phyloP scores from a whole-genome alignment of 2,113 vertebrate species.

The Meles meles region DNA sequence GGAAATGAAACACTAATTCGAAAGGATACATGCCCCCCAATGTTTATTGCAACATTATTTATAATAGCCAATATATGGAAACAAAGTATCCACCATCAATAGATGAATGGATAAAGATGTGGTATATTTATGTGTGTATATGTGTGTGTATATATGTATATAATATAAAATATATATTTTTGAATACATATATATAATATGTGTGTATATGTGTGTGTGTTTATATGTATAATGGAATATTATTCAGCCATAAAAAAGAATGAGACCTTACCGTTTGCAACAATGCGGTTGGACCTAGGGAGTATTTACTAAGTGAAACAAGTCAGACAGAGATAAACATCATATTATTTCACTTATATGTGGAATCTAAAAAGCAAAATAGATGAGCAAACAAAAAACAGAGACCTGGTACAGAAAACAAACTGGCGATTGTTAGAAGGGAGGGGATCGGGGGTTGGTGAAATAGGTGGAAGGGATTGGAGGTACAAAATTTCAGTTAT shows the following conservation, averaged over 20 bases:
- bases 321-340: not conserved
- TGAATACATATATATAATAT: no score
- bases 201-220: not conserved
- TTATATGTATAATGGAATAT: not conserved
- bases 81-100: not conserved
- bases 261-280: not conserved
- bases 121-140: not conserved
- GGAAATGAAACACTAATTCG: not conserved
- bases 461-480: not conserved
- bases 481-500: not conserved
- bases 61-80: not conserved
- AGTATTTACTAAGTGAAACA: not conserved
- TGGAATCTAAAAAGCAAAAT: not conserved
- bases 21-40: not conserved
- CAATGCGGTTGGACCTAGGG: not conserved
- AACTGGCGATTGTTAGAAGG: not conserved
- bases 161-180: no score
- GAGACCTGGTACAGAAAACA: not conserved
- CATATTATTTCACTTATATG: not conserved
- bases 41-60: not conserved
- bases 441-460: not conserved
- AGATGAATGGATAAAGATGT: not conserved
- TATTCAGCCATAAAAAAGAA: not conserved
- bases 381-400: not conserved
- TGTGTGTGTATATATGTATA: not conserved